phyloP scores from a whole-genome alignment of 2,113 vertebrate genomes.

The Panurus biarmicus region DNA sequence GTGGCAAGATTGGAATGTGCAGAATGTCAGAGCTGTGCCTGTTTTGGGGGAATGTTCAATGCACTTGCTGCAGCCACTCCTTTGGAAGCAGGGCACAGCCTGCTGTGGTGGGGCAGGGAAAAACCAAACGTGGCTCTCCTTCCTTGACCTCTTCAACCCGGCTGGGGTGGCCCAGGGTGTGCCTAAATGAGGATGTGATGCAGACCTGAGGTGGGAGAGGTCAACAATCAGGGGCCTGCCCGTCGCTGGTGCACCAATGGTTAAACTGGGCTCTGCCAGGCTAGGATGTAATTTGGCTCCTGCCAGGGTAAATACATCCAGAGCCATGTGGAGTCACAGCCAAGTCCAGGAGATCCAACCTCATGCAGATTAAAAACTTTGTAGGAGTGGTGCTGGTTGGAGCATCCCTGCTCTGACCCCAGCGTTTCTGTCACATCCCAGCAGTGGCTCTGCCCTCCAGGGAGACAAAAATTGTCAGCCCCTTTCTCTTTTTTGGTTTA shows the following conservation, averaged over 20 bases:
- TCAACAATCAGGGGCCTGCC: not conserved
- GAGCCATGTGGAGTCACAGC: not conserved
- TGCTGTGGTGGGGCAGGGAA: not conserved
- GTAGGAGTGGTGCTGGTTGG: not conserved
- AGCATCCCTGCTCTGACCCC: fast-evolving
- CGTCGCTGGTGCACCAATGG: fast-evolving
- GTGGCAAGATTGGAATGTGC: not conserved
- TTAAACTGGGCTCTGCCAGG: not conserved
- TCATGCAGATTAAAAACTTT: not conserved
- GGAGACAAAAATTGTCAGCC: not conserved
- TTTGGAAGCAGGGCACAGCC: not conserved
- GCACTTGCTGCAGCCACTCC: not conserved
- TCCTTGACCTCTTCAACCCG: not conserved
- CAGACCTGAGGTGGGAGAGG: not conserved
- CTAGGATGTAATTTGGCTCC: not conserved
- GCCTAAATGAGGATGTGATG: not conserved
- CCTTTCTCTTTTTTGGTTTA: not conserved
- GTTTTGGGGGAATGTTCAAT: fast-evolving
- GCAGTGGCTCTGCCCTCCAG: not conserved
- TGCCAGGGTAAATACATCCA: not conserved
- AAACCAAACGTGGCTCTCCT: not conserved
- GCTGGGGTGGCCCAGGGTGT: not conserved
- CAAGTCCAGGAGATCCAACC: not conserved
- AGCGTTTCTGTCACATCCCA: not conserved
- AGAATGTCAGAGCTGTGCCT: not conserved